Conservation (phyloP, 1,140 invertebrate species). For the Psix sp. region DNA sequence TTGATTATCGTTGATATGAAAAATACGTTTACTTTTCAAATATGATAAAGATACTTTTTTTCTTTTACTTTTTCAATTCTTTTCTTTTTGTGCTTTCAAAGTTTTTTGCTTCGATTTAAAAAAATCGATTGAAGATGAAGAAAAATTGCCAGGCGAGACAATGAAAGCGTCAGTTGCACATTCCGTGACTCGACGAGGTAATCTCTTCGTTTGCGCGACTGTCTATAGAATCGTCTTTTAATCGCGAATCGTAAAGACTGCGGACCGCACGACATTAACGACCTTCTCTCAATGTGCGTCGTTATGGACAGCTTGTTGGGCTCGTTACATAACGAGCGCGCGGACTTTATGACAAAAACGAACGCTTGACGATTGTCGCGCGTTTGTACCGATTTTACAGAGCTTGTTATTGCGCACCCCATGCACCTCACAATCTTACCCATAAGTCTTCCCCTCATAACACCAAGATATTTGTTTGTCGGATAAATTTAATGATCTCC, state of each 20-base stretch:
- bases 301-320: conserved; percentile 60
- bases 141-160: conserved; percentile 39
- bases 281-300: conserved; percentile 44
- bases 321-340: conserved; percentile 55
- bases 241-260: conserved; percentile 59
- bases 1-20: too few relatives aligned
- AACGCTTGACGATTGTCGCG: conserved; percentile 35
- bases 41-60: too few relatives aligned
- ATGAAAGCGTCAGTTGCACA: conserved; percentile 48
- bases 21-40: too few relatives aligned
- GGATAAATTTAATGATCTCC: background rate
- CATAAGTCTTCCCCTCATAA: too few relatives aligned
- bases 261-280: conserved; percentile 46
- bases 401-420: conserved; percentile 43
- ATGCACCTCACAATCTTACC: too few relatives aligned
- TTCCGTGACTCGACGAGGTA: conserved; percentile 23
- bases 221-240: conserved; percentile 57
- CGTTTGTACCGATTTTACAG: conserved; percentile 51
- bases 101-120: too few relatives aligned
- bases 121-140: background rate
- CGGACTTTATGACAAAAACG: conserved; percentile 55
- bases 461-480: conserved; percentile 5
- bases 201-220: conserved; percentile 42
- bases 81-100: too few relatives aligned
- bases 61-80: too few relatives aligned